Conservation (phyloP, 2,797 vertebrate species). For the Tapirus indicus region DNA sequence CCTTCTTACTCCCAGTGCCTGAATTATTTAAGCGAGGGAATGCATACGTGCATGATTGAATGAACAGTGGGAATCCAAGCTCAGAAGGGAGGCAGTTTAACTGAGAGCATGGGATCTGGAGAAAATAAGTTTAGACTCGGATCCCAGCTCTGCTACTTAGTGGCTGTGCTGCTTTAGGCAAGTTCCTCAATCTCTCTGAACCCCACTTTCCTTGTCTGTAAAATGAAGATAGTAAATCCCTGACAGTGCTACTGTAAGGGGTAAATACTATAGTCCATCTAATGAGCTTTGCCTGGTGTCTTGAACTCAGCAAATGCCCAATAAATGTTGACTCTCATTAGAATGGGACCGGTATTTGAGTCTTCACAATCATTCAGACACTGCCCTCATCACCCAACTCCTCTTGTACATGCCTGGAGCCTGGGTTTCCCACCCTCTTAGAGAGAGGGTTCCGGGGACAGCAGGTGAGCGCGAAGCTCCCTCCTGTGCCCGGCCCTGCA, state of each 20-base stretch:
- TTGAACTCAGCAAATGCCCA: background rate
- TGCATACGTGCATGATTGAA: background rate
- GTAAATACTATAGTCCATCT: background rate
- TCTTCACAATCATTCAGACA: accelerated
- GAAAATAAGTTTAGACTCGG: background rate
- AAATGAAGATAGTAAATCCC: background rate
- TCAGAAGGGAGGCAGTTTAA: background rate
- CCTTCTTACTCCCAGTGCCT: background rate
- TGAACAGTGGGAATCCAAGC: background rate
- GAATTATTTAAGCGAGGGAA: background rate
- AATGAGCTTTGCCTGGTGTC: background rate
- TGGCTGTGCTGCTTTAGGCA: background rate
- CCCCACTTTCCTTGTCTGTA: background rate
- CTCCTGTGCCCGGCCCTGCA: background rate
- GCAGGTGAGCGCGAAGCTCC: background rate
- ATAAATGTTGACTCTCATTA: background rate
- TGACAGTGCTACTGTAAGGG: background rate
- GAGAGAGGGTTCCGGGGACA: background rate
- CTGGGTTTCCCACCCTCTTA: background rate
- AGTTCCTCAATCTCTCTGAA: background rate
- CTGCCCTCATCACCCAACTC: background rate
- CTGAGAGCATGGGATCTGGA: background rate
- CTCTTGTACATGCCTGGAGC: background rate
- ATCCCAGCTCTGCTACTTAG: background rate
- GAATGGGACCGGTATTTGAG: background rate